phyloP scores from a whole-genome alignment of 2,113 vertebrate genomes.

The Marmota flaviventris region DNA sequence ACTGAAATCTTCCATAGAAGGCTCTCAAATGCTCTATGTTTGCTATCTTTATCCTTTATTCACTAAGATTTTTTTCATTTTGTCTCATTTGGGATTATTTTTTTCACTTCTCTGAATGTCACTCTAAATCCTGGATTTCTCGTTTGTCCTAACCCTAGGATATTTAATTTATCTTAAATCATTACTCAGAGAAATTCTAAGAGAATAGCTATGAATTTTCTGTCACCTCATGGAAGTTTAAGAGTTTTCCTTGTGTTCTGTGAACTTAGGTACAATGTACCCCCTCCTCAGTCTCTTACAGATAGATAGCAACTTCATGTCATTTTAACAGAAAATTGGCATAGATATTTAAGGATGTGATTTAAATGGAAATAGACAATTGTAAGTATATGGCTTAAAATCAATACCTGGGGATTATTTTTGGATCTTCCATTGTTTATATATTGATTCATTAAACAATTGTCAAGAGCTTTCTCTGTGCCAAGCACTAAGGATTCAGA shows the following conservation, averaged over 20 bases:
- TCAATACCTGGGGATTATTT: background rate
- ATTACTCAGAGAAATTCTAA: background rate
- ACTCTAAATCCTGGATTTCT: background rate
- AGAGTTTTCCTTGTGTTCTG: background rate
- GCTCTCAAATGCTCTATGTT: background rate
- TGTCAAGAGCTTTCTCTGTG: background rate
- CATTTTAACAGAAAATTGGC: background rate
- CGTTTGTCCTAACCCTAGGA: background rate
- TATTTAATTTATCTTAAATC: background rate
- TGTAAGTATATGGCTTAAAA: background rate
- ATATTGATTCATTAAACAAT: background rate
- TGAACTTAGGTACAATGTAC: background rate
- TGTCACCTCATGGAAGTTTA: background rate
- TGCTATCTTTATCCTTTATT: background rate
- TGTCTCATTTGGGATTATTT: background rate
- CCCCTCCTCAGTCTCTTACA: fast-evolving
- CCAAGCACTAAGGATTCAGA: background rate
- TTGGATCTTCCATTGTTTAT: background rate
- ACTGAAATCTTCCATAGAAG: background rate
- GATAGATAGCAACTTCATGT: background rate
- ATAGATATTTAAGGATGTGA: background rate
- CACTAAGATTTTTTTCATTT: background rate
- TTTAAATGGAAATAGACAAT: background rate
- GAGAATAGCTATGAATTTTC: background rate
- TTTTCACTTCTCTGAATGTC: background rate